Evolutionary conservation across 30 jellyfish, hydroid and myxozoan genomes (phyloP).

Genomic region (Aurelia sp.): DNA sequence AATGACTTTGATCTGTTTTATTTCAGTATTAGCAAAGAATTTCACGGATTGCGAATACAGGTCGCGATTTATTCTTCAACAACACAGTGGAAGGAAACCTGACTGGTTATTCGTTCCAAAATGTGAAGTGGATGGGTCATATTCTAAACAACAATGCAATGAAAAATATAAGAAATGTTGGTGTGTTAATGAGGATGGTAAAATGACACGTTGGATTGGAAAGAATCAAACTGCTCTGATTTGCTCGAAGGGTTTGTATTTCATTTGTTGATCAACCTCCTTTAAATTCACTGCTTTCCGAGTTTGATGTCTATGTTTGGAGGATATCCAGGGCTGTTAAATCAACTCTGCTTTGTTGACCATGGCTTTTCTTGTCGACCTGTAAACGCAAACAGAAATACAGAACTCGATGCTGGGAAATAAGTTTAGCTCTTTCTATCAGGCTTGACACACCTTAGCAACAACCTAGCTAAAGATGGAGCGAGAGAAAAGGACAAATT

Average conservation of each 20-base stretch:
- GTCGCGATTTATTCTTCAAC: slow-evolving; percentile 24
- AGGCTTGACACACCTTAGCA: no score
- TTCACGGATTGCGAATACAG: slow-evolving; percentile 51
- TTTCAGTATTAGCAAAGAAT: slow-evolving; percentile 50
- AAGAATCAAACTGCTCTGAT: slow-evolving; percentile 23
- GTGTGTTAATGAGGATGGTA: slow-evolving; percentile 67
- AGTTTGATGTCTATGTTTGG: no score
- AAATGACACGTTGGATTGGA: slow-evolving; percentile 60
- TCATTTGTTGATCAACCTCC: no score
- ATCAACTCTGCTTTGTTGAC: no score
- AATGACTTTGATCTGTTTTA: background rate
- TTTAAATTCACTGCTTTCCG: no score
- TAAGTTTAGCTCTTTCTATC: no score
- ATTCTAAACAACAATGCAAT: slow-evolving; percentile 59
- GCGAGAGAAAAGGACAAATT: no score
- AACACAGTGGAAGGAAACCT: slow-evolving; percentile 31
- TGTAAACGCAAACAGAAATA: no score
- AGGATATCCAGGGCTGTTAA: no score
- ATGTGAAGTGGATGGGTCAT: slow-evolving; percentile 63
- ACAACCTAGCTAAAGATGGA: no score
- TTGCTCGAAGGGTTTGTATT: slow-evolving; percentile 35
- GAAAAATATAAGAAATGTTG: slow-evolving; percentile 47
- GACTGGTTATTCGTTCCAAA: slow-evolving; percentile 46
- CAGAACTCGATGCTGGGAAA: no score
- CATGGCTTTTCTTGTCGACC: no score